Conservation (phyloP, 2,888 invertebrate species). For the Saturnia japonica region DNA sequence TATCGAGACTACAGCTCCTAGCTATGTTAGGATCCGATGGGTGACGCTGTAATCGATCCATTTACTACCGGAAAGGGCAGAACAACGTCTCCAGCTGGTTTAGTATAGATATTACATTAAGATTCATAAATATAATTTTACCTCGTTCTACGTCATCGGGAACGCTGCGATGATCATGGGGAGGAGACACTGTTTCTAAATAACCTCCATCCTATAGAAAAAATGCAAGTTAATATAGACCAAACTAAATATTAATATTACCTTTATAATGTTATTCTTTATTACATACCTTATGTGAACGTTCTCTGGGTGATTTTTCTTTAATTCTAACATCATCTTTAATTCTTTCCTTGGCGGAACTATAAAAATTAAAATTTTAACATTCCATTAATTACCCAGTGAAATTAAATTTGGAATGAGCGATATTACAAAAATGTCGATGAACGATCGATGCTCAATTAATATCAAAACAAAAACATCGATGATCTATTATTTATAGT, state of each 20-base stretch:
- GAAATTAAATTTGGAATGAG: too few relatives aligned
- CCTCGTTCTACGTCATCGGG: slow-evolving; percentile 77
- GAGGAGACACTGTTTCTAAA: slow-evolving; percentile 73
- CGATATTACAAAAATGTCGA: too few relatives aligned
- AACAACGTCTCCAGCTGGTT: too few relatives aligned
- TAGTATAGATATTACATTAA: background rate
- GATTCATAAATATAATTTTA: slow-evolving; percentile 32
- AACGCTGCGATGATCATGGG: slow-evolving; percentile 80
- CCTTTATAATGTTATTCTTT: slow-evolving; percentile 39
- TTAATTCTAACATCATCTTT: slow-evolving; percentile 83
- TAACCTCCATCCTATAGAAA: slow-evolving; percentile 72
- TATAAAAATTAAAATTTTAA: slow-evolving; percentile 31
- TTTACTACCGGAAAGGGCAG: too few relatives aligned
- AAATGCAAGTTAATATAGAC: slow-evolving; percentile 7
- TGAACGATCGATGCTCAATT: too few relatives aligned
- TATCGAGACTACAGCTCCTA: too few relatives aligned
- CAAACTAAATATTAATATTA: slow-evolving; percentile 23
- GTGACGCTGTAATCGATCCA: too few relatives aligned
- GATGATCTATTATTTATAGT: too few relatives aligned
- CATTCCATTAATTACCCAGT: background rate
- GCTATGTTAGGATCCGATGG: too few relatives aligned
- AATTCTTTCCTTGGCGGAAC: slow-evolving; percentile 82
- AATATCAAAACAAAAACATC: too few relatives aligned
- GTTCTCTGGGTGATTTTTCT: slow-evolving; percentile 79
- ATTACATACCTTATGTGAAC: slow-evolving; percentile 64